Evolutionary conservation across 2,113 vertebrate genomes (phyloP).

Genomic region (Clinocottus analis): DNA sequence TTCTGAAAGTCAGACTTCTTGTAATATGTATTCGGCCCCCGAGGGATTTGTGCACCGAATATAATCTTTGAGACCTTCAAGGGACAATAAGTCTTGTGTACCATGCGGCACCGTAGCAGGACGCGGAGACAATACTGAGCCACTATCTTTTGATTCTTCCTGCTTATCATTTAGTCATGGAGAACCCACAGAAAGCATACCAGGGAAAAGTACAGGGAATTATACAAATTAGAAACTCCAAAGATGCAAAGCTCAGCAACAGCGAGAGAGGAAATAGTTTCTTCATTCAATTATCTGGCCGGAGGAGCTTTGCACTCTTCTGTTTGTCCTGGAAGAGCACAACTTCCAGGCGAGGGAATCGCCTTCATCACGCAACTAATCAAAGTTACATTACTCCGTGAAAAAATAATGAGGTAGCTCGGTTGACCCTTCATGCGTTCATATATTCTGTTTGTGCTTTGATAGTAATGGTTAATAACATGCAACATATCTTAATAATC

Average conservation of each 20-base stretch:
- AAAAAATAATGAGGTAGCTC: background rate
- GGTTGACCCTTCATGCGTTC: background rate
- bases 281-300: constrained; percentile 37
- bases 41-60: background rate
- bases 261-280: constrained; percentile 23
- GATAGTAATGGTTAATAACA: background rate
- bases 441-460: background rate
- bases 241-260: constrained; percentile 35
- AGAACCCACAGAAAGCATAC: background rate
- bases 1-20: constrained; percentile 1
- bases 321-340: constrained; percentile 7
- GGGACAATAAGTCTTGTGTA: background rate
- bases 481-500: background rate
- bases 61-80: background rate
- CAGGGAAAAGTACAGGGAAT: background rate
- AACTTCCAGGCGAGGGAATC: constrained; percentile 1
- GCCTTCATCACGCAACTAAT: background rate
- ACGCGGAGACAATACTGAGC: background rate
- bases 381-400: background rate
- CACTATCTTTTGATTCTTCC: background rate
- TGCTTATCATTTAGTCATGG: background rate
- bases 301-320: constrained; percentile 19
- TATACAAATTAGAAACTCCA: constrained; percentile 1
- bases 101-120: background rate
- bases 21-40: background rate